Percentiles rank a stretch among this genome's conserved stretches.
These are phyloP conservation scores for Astur gentilis DNA, from an alignment of 2,113 vertebrate genomes.

Conservation along the genomic window DNA sequence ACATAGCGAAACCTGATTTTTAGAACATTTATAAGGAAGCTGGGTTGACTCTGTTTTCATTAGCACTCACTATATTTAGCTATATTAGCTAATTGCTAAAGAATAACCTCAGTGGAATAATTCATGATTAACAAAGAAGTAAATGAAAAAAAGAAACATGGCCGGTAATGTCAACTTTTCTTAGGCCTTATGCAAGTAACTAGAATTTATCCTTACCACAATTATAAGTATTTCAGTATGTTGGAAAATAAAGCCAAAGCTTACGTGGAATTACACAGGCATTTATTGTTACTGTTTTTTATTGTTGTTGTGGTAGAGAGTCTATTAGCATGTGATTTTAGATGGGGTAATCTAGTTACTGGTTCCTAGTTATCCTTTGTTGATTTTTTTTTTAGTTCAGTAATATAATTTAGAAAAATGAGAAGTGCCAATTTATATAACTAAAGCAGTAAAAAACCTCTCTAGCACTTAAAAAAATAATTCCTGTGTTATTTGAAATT, in stretches of 20 bases:
- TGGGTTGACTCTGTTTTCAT: not conserved
- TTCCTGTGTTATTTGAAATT: not conserved
- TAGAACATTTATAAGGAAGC: not conserved
- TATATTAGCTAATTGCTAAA: not conserved
- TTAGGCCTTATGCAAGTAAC: not conserved
- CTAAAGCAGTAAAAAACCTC: not conserved
- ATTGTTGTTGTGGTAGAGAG: not conserved
- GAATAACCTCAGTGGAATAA: not conserved
- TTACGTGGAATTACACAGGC: not conserved
- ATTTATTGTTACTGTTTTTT: not conserved
- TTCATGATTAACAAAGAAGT: not conserved
- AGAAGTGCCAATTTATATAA: not conserved
- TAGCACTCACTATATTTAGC: not conserved
- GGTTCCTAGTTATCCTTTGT: not conserved
- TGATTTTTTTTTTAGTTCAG: not conserved
- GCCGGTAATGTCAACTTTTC: slow-evolving; percentile 42
- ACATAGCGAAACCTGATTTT: slow-evolving; percentile 39
- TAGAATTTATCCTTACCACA: not conserved
- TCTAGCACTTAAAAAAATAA: not conserved
- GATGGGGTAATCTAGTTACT: accelerated
- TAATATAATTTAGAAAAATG: not conserved
- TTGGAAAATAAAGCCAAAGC: slow-evolving; percentile 7
- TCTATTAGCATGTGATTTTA: not conserved
- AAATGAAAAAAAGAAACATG: not conserved
- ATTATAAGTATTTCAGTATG: not conserved